Conservation (phyloP, 1,140 invertebrate genomes). For the Eupristina koningsbergeri region DNA sequence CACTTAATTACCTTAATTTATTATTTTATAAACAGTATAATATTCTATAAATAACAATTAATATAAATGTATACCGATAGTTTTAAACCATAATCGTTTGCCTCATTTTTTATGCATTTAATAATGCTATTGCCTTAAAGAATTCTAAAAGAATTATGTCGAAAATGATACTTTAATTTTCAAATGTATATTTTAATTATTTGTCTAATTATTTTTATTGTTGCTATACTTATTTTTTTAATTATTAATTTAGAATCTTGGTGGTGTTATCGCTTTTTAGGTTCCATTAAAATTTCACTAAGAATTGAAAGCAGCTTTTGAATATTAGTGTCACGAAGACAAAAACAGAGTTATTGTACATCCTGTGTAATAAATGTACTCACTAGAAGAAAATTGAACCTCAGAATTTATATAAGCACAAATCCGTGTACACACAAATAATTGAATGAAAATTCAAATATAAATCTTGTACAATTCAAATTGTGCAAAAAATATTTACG, state of each 20-base stretch:
- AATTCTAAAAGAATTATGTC: too few species aligned
- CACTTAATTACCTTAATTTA: too few species aligned
- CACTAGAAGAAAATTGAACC: not conserved
- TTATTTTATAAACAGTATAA: too few species aligned
- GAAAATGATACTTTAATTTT: too few species aligned
- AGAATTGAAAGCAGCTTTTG: not conserved
- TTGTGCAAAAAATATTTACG: conserved; percentile 10
- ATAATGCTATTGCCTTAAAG: not conserved
- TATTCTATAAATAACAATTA: too few species aligned
- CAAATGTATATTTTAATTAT: too few species aligned
- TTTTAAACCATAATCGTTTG: not conserved
- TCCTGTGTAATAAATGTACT: not conserved
- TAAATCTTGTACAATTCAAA: not conserved
- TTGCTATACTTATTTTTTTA: not conserved
- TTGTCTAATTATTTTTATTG: too few species aligned
- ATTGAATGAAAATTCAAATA: not conserved
- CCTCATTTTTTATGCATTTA: not conserved
- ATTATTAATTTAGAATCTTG: not conserved
- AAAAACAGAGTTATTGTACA: not conserved
- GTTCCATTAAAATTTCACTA: not conserved
- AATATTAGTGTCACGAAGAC: not conserved
- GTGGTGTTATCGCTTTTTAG: too few species aligned
- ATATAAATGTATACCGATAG: too few species aligned
- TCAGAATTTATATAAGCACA: not conserved
- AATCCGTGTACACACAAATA: not conserved